Conservation (phyloP, 1,140 invertebrate species). For the Hormaphis cornu region DNA sequence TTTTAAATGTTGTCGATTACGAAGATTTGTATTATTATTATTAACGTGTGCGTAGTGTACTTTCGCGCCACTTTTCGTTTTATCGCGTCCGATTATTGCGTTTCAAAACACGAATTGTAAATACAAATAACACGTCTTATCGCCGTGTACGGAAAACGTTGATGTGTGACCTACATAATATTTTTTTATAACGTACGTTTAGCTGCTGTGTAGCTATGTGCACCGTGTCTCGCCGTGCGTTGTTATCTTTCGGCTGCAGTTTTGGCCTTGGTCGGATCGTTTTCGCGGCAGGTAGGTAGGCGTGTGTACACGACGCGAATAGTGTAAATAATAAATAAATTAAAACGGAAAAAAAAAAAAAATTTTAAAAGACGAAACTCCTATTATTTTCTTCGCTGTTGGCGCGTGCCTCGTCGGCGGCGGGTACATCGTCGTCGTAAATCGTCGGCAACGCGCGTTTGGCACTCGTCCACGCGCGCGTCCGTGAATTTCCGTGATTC, state of each 20-base stretch:
- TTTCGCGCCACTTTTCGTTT: too few species aligned
- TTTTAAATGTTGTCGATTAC: too few species aligned
- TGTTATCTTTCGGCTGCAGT: neutral
- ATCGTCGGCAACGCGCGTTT: conserved; percentile 12
- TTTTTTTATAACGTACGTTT: too few species aligned
- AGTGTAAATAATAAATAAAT: neutral
- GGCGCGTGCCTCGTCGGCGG: conserved; percentile 18
- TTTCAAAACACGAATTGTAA: too few species aligned
- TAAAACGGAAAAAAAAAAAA: neutral
- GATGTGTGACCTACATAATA: conserved; percentile 20
- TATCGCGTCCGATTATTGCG: too few species aligned
- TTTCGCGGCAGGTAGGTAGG: neutral
- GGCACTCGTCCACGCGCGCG: conserved; percentile 21
- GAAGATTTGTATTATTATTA: neutral
- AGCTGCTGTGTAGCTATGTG: too few species aligned
- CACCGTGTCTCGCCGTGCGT: neutral
- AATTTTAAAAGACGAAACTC: neutral
- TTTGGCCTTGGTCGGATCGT: neutral
- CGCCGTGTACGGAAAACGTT: neutral
- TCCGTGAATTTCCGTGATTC: conserved; percentile 1
- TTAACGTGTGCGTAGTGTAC: neutral
- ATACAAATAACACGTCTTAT: neutral
- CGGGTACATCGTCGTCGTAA: conserved; percentile 10
- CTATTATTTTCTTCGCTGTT: too few species aligned
- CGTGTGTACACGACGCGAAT: neutral